Evolutionary conservation across 2,888 invertebrate species (phyloP).

Genomic region (Sympetrum striolatum): DNA sequence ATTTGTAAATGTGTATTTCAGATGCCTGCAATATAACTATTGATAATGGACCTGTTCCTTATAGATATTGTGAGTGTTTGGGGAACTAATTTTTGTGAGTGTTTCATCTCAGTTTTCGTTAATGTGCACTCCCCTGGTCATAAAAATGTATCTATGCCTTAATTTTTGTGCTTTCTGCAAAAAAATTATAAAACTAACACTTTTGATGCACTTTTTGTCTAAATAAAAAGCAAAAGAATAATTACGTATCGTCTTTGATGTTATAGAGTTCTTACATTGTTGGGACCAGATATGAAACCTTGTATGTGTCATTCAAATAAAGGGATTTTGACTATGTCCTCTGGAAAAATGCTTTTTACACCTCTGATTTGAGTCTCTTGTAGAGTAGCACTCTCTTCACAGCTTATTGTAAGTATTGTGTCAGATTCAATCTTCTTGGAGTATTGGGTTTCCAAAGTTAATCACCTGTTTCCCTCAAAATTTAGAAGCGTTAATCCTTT

Average conservation of each 20-base stretch:
- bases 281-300: slow-evolving; percentile 40
- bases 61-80: neutral
- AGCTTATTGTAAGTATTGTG: no score
- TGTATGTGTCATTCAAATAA: slow-evolving; percentile 42
- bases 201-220: slow-evolving; percentile 31
- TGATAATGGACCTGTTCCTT: neutral
- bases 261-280: slow-evolving; percentile 36
- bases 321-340: slow-evolving; percentile 16
- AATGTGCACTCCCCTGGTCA: neutral
- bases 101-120: neutral
- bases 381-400: neutral
- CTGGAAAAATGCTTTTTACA: neutral
- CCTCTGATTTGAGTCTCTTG: neutral
- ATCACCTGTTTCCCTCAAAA: no score
- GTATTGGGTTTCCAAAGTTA: no score
- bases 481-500: no score
- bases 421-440: no score
- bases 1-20: neutral
- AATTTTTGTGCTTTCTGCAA: slow-evolving; percentile 33
- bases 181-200: slow-evolving; percentile 30
- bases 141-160: neutral
- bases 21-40: neutral
- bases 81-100: neutral
- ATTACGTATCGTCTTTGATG: slow-evolving; percentile 4
- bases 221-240: slow-evolving; percentile 19